Conservation (phyloP, 1,140 invertebrate genomes). For the Drosophila paulistorum region DNA sequence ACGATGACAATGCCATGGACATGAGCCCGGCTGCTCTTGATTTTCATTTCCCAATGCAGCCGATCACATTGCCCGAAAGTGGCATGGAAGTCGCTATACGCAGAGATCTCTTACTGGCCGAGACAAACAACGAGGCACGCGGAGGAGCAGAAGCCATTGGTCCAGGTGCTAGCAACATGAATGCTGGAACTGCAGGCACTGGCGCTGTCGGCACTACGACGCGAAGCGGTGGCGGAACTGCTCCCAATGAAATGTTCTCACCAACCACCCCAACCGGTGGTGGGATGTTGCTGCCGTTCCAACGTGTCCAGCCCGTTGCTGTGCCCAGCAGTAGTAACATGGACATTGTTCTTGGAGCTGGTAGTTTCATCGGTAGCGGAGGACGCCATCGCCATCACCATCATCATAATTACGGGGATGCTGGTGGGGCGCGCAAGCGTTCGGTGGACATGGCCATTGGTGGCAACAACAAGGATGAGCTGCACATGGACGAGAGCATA, state of each 20-base stretch:
- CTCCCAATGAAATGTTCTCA: slow-evolving; percentile 78
- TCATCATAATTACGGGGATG: slow-evolving; percentile 45
- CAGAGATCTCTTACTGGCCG: slow-evolving; percentile 66
- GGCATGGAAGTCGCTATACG: slow-evolving; percentile 82
- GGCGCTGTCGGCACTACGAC: not conserved
- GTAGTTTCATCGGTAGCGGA: slow-evolving; percentile 31
- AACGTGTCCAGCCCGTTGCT: slow-evolving; percentile 79
- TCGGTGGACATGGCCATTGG: slow-evolving; percentile 76
- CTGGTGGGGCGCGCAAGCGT: slow-evolving; percentile 66
- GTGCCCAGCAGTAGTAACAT: slow-evolving; percentile 71
- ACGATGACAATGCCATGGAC: slow-evolving; percentile 56
- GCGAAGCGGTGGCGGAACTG: not conserved
- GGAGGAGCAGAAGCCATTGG: slow-evolving; percentile 8
- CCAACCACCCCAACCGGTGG: slow-evolving; percentile 66
- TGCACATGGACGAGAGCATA: slow-evolving; percentile 94
- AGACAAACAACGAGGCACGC: slow-evolving; percentile 51
- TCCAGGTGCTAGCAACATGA: not conserved
- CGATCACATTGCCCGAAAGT: slow-evolving; percentile 72
- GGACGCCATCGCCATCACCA: slow-evolving; percentile 45
- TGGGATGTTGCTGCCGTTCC: slow-evolving; percentile 79
- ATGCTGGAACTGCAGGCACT: slow-evolving; percentile 11
- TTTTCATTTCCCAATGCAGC: slow-evolving; percentile 67
- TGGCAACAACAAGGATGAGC: slow-evolving; percentile 83
- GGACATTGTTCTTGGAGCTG: slow-evolving; percentile 65
- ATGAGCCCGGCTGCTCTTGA: slow-evolving; percentile 60